Base-by-base conservation (phyloP, 2,888 invertebrate species). In the Ptilodon capucinus region DNA sequence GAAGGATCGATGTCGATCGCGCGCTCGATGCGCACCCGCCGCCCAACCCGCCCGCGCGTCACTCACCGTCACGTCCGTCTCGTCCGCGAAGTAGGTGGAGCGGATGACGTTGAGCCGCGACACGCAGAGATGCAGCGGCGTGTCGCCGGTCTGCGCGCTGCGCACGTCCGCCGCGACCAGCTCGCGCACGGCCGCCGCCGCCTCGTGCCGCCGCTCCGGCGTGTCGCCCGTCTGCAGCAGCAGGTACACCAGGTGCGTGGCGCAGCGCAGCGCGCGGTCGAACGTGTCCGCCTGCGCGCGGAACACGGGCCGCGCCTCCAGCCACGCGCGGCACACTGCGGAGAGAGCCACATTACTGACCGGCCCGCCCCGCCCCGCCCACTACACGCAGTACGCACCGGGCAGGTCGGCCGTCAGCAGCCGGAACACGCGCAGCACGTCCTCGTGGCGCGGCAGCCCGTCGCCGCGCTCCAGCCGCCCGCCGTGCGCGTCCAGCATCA, bases 101-200 rank as follows among this genome's bases (percentile, higher is more conserved):
- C 94, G 94, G 60, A 97, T 94, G 11, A 94, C 94, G 86, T 96
- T 96, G 58, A 94, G 91, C 57, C 94, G 94, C 35, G 95, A 95
- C 47, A 95, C 95, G 72, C 95, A 95, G 59, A 97, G 92, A 90
- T 98, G 98, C 51, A 98, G 92, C 57, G 97, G 91, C n/a, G 96
- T 94, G 80, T 97, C 96, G 51, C 95, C 95, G 48, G 94, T 92
- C 69, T 91, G 92, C 7, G 94, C 93, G 65, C 95, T 95, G 56
- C 93, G 93, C 44, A 95, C 93, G 82, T 95, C 94, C 51, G 91
- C 83, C 44, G 89, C 91, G 21, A 95, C 92, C 43, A 95, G 86
- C 59, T 21, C 74, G 68, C 91, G 42, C 81, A 64, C 60, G 42
- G 56, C 60, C n/a, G 11, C 94, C 89, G 39, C 93, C 81, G 76